Conservation (phyloP, 2,888 invertebrate species). For the Sinohyriopsis cumingii region DNA sequence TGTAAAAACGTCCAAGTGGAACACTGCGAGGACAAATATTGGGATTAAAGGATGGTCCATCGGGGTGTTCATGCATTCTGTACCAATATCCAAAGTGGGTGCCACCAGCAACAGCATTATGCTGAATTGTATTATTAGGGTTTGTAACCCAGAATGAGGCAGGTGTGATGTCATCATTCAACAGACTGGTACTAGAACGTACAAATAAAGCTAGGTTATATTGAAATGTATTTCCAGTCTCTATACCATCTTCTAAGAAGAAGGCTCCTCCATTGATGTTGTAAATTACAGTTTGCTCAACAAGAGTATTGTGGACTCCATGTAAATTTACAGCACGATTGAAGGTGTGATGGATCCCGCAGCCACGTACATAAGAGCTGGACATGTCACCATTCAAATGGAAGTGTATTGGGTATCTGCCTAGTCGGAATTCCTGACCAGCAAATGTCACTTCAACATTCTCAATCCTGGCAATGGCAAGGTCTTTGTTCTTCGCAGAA, state of each 20-base stretch:
- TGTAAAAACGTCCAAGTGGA: slow-evolving; percentile 55
- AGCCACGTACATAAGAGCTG: slow-evolving; percentile 60
- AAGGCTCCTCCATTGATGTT: slow-evolving; percentile 69
- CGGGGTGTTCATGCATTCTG: slow-evolving; percentile 63
- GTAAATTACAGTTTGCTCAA: slow-evolving; percentile 63
- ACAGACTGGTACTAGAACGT: slow-evolving; percentile 58
- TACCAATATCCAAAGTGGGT: slow-evolving; percentile 71
- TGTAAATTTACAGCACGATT: slow-evolving; percentile 70
- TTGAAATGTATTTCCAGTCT: slow-evolving; percentile 60
- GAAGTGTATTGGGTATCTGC: slow-evolving; percentile 68
- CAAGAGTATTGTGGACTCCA: slow-evolving; percentile 54
- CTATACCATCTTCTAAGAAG: slow-evolving; percentile 69
- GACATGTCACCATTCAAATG: slow-evolving; percentile 65
- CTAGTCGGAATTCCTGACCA: slow-evolving; percentile 68
- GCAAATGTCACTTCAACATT: slow-evolving; percentile 60
- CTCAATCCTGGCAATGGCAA: slow-evolving; percentile 44
- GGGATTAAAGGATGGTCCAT: slow-evolving; percentile 61
- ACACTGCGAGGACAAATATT: slow-evolving; percentile 56
- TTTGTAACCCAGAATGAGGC: slow-evolving; percentile 69
- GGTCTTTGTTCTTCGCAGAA: slow-evolving; percentile 31
- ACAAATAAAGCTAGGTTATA: slow-evolving; percentile 67
- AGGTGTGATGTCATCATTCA: slow-evolving; percentile 70
- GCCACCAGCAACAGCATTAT: slow-evolving; percentile 67
- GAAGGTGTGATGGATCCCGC: slow-evolving; percentile 61
- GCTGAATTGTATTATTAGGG: slow-evolving; percentile 63